Percentiles rank a stretch among this genome's conserved stretches.
phyloP scores from a whole-genome alignment of 2,888 invertebrate species.

The Caenorhabditis zanzibari region DNA sequence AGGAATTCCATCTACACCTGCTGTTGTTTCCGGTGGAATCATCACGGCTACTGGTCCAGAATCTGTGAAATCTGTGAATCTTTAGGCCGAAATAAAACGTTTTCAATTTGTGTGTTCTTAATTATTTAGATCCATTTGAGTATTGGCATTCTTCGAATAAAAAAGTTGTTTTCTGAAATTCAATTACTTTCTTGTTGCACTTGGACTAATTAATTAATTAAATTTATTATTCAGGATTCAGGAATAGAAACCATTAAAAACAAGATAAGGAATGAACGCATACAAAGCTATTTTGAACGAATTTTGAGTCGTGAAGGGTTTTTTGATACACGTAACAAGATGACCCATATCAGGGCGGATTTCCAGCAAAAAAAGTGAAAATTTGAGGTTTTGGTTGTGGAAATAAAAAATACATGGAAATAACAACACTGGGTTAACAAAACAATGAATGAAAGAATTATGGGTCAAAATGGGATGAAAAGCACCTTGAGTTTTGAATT shows the following conservation, averaged over 20 bases:
- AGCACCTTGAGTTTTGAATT: constrained; percentile 33
- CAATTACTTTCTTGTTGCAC: too few relatives aligned
- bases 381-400: constrained; percentile 19
- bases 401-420: constrained; percentile 13
- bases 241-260: background rate
- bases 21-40: background rate
- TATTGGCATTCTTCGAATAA: too few relatives aligned
- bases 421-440: constrained; percentile 18
- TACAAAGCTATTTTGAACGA: constrained; percentile 33
- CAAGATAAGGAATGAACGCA: constrained; percentile 3
- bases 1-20: background rate
- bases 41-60: constrained; percentile 1
- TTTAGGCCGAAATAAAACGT: background rate
- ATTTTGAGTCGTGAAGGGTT: constrained; percentile 36
- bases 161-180: too few relatives aligned
- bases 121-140: too few relatives aligned
- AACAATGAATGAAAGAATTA: constrained; percentile 38
- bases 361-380: constrained; percentile 33
- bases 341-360: constrained; percentile 38
- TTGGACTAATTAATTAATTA: background rate
- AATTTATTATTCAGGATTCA: constrained; percentile 4
- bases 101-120: background rate
- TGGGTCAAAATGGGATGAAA: constrained; percentile 1
- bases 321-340: constrained; percentile 38
- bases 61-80: constrained; percentile 11